phyloP scores from a whole-genome alignment of 2,888 invertebrate genomes.

The Deroplatys truncata region DNA sequence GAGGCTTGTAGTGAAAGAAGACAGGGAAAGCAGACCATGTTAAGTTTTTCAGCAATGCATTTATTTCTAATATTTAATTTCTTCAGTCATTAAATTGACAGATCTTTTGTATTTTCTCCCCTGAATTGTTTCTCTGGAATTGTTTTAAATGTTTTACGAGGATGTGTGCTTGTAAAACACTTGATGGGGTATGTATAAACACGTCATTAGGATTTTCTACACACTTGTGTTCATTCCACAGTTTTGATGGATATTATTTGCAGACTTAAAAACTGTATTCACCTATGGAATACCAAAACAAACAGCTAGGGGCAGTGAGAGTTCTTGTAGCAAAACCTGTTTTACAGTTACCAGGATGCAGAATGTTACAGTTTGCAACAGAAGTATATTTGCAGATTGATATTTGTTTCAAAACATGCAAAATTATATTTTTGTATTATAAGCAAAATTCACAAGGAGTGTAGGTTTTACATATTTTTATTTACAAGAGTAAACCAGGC shows the following conservation, averaged over 20 bases:
- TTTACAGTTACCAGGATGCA: background rate
- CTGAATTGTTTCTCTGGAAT: background rate
- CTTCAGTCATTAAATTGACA: background rate
- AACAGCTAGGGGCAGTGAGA: background rate
- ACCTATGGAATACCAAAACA: background rate
- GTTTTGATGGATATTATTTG: background rate
- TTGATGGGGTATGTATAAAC: background rate
- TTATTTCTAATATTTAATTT: background rate
- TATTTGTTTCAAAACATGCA: too few species aligned
- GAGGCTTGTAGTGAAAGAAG: background rate
- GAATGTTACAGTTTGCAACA: too few species aligned
- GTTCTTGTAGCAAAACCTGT: background rate
- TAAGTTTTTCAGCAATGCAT: background rate
- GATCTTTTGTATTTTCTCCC: background rate
- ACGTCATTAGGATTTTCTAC: background rate
- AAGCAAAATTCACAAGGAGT: too few species aligned
- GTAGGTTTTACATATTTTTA: background rate
- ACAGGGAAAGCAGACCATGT: background rate
- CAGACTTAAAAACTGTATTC: background rate
- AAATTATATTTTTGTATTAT: too few species aligned
- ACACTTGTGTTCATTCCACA: background rate
- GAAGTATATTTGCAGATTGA: too few species aligned
- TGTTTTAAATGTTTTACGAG: background rate
- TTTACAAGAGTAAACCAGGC: background rate
- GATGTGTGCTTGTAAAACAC: background rate